These are phyloP conservation scores for Falcaria lacertinaria DNA, from an alignment of 2,888 invertebrate genomes.

Conservation along the genomic window DNA sequence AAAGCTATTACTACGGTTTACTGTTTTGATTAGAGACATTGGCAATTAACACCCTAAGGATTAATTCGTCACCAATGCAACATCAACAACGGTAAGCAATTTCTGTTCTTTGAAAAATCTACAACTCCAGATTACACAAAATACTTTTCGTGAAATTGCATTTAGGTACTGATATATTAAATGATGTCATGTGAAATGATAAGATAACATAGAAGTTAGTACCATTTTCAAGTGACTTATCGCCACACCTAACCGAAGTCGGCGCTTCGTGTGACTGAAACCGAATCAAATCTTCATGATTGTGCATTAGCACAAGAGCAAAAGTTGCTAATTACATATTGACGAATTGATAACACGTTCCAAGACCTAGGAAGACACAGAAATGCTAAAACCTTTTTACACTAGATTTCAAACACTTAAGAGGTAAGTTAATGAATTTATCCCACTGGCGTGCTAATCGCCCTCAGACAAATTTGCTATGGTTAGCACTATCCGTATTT, in stretches of 20 bases:
- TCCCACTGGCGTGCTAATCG: background rate
- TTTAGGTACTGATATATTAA: constrained; percentile 28
- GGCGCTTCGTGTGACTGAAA: constrained; percentile 8
- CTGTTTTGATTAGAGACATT: too few species aligned
- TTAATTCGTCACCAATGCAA: too few species aligned
- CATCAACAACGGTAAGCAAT: background rate
- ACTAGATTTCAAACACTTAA: background rate
- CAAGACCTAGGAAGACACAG: too few species aligned
- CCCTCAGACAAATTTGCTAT: constrained; percentile 1
- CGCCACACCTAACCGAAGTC: constrained; percentile 41
- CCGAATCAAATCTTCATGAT: background rate
- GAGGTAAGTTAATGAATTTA: background rate
- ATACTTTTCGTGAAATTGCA: constrained; percentile 28
- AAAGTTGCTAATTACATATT: too few species aligned
- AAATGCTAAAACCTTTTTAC: background rate
- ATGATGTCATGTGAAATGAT: constrained; percentile 58
- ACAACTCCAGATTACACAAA: constrained; percentile 15
- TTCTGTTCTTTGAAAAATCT: background rate
- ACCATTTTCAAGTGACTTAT: constrained; percentile 36
- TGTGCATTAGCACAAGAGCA: background rate
- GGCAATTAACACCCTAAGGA: too few species aligned
- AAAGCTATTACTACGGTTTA: too few species aligned
- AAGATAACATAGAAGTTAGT: constrained; percentile 63
- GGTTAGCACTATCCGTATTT: background rate
- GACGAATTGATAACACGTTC: too few species aligned